phyloP scores from a whole-genome alignment of 35 echinoderm and acorn worm species.

The Apostichopus californicus region DNA sequence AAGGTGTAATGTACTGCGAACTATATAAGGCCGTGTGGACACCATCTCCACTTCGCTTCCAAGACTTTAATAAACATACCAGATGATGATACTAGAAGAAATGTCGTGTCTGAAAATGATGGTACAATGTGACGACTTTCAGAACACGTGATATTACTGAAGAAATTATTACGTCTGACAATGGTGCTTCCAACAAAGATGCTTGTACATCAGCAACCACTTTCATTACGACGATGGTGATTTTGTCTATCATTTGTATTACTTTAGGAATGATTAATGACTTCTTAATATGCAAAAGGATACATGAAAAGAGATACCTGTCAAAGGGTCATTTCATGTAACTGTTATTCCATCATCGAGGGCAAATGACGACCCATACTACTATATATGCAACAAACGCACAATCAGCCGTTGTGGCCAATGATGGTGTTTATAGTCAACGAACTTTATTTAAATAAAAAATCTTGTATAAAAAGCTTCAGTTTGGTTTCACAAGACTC shows the following conservation, averaged over 20 bases:
- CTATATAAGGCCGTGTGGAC: too few relatives aligned
- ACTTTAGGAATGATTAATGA: neutral
- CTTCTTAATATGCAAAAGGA: neutral
- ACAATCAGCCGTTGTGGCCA: neutral
- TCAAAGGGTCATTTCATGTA: neutral
- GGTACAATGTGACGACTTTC: neutral
- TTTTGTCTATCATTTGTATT: neutral
- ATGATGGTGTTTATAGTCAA: too few relatives aligned
- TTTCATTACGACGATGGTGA: neutral
- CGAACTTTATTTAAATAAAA: too few relatives aligned
- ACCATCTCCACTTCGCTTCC: neutral
- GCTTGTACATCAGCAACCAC: neutral
- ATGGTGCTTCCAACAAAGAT: neutral
- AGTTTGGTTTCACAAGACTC: too few relatives aligned
- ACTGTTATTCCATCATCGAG: neutral
- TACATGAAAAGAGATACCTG: neutral
- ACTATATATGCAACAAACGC: neutral
- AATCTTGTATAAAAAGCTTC: too few relatives aligned
- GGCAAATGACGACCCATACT: neutral
- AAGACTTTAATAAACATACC: neutral
- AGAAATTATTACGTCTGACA: neutral
- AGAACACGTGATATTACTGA: neutral
- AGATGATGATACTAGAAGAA: neutral
- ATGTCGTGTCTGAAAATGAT: neutral
- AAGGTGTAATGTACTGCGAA: too few relatives aligned